Conservation (phyloP, 2,113 vertebrate genomes). For the Mirounga angustirostris region DNA sequence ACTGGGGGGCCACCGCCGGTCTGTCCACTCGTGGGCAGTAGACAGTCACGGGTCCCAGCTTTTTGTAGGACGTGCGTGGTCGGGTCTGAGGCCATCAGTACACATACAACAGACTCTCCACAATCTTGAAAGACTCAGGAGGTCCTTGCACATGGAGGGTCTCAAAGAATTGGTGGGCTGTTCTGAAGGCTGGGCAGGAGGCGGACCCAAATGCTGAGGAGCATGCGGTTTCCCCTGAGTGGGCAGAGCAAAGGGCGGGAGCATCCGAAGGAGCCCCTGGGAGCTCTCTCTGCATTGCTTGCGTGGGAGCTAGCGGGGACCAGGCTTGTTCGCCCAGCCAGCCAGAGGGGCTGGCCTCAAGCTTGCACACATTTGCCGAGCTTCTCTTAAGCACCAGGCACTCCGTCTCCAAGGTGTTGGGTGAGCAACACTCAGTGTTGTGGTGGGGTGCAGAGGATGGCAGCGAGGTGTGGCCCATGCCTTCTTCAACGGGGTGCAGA, state of each 20-base stretch:
- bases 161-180: neutral
- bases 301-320: neutral
- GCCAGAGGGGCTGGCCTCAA: neutral
- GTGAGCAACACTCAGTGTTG: neutral
- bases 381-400: neutral
- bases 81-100: neutral
- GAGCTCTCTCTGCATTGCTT: neutral
- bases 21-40: neutral
- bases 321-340: neutral
- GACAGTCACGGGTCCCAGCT: neutral
- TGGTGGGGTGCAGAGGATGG: neutral
- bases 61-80: fast-evolving
- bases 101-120: neutral
- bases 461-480: neutral
- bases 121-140: neutral
- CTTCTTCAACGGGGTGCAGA: neutral
- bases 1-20: fast-evolving
- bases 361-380: neutral
- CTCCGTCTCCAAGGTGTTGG: neutral
- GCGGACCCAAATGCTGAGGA: neutral
- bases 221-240: too few relatives aligned
- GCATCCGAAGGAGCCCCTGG: neutral
- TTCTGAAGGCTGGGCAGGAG: neutral
- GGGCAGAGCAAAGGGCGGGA: neutral
- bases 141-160: neutral